phyloP scores from a whole-genome alignment of 2,888 invertebrate genomes.

The Stegana nigrithorax region DNA sequence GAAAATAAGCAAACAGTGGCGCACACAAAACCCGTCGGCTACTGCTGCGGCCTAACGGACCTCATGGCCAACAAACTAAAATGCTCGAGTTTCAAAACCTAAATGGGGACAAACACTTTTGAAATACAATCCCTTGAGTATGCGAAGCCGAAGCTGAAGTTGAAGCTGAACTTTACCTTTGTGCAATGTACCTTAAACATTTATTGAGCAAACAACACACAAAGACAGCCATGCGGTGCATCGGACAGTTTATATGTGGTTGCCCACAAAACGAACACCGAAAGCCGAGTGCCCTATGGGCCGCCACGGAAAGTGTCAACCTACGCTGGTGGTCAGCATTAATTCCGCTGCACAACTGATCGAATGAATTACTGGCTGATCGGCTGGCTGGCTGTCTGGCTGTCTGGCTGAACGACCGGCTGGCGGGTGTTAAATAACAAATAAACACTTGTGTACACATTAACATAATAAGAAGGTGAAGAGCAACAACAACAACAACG shows the following conservation, averaged over 20 bases:
- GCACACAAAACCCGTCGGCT: background rate
- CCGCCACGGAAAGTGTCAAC: background rate
- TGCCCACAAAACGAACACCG: no score
- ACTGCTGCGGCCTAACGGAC: background rate
- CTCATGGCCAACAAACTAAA: background rate
- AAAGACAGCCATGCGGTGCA: background rate
- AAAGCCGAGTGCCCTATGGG: no score
- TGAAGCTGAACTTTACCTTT: background rate
- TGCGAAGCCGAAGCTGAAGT: background rate
- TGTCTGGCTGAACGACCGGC: background rate
- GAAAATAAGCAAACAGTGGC: background rate
- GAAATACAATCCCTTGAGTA: background rate
- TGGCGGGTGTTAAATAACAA: slow-evolving; percentile 58
- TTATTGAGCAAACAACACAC: background rate
- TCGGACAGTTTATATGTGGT: background rate
- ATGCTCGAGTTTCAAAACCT: slow-evolving; percentile 36
- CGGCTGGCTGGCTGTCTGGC: slow-evolving; percentile 32
- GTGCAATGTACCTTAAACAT: background rate
- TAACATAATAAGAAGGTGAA: slow-evolving; percentile 45
- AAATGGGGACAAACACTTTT: slow-evolving; percentile 11
- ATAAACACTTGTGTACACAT: slow-evolving; percentile 59
- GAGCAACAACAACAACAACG: no score
- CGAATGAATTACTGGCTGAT: background rate
- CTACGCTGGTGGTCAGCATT: slow-evolving; percentile 12
- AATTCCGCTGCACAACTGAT: background rate